Evolutionary conservation across 2,797 vertebrate genomes (phyloP).

Genomic region (Pantherophis alleghaniensis): DNA sequence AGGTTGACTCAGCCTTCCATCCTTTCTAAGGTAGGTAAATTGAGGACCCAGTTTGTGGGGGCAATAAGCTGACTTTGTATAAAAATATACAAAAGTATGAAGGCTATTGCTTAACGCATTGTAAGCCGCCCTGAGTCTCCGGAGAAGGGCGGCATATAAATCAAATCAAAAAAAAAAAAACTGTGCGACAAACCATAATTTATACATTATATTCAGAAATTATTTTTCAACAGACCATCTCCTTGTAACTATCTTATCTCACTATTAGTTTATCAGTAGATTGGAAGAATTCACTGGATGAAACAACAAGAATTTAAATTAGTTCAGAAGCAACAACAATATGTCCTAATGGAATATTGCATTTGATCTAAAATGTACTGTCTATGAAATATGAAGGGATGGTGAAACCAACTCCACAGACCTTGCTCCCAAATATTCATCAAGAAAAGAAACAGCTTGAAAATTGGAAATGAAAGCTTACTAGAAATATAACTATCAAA

Average conservation of each 20-base stretch:
- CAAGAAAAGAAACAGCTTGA: not conserved
- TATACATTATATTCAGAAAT: not conserved
- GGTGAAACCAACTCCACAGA: not conserved
- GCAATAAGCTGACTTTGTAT: too few species aligned
- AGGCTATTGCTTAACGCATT: too few species aligned
- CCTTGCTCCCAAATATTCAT: not conserved
- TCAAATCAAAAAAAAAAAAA: too few species aligned
- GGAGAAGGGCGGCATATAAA: too few species aligned
- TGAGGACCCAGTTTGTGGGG: too few species aligned
- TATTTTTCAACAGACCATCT: constrained; percentile 8
- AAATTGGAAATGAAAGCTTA: not conserved
- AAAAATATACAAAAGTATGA: too few species aligned
- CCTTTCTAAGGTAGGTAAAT: too few species aligned
- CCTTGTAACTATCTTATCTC: constrained; percentile 43
- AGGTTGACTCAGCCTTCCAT: too few species aligned
- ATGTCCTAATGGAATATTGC: constrained; percentile 31
- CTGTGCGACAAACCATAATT: too few species aligned
- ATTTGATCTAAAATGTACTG: constrained; percentile 23
- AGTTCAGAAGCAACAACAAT: constrained; percentile 38
- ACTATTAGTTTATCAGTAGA: constrained; percentile 36
- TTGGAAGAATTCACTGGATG: constrained; percentile 47
- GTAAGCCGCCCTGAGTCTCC: too few species aligned
- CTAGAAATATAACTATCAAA: not conserved
- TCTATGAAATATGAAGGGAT: not conserved
- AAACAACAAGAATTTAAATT: constrained; percentile 47